Evolutionary conservation across 2,113 vertebrate genomes (phyloP).

Genomic region (Connochaetes taurinus): DNA sequence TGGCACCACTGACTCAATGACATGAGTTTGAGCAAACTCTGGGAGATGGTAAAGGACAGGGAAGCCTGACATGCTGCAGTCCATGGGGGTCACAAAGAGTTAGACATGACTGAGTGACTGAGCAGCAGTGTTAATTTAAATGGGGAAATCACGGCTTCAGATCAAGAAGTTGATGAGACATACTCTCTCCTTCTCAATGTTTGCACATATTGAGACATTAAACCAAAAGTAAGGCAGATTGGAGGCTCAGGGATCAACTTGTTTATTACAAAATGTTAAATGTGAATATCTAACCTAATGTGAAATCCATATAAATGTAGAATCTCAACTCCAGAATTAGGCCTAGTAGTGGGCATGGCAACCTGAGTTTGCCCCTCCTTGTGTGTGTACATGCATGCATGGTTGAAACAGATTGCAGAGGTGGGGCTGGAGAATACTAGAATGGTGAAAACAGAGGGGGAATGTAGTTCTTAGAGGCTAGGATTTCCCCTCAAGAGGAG

Average conservation of each 20-base stretch:
- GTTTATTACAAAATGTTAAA: background rate
- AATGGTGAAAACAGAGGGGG: background rate
- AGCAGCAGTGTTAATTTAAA: background rate
- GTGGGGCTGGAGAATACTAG: too few species aligned
- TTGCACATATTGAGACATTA: background rate
- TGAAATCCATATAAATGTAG: background rate
- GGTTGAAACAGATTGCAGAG: rapidly evolving
- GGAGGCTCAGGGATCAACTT: background rate
- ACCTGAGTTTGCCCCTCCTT: background rate
- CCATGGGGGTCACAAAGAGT: background rate
- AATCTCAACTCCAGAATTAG: background rate
- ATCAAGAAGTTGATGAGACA: background rate
- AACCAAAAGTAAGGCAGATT: background rate
- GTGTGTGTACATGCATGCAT: rapidly evolving
- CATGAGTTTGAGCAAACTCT: background rate
- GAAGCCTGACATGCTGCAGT: background rate
- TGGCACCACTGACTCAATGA: background rate
- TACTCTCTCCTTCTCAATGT: background rate
- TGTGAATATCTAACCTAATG: background rate
- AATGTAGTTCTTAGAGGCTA: background rate
- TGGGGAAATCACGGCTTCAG: background rate
- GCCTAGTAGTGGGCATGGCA: rapidly evolving
- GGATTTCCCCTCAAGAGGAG: background rate
- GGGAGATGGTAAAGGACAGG: background rate
- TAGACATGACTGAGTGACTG: background rate